Conservation (phyloP, 2,888 invertebrate species). For the Endotricha flammealis region DNA sequence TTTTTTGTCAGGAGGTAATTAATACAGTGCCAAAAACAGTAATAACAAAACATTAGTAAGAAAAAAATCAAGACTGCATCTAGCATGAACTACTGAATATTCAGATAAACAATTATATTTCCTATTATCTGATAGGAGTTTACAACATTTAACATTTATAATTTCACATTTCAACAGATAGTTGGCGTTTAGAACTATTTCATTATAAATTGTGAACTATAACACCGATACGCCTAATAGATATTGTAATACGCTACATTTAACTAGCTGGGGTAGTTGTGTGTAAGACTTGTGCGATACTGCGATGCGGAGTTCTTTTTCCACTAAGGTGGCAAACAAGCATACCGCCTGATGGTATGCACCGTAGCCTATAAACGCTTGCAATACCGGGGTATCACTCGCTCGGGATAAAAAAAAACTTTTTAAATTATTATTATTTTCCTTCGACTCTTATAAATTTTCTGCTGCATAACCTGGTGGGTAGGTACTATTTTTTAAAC, state of each 20-base stretch:
- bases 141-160: slow-evolving; percentile 70
- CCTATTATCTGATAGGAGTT: slow-evolving; percentile 45
- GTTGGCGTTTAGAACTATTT: slow-evolving; percentile 50
- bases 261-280: slow-evolving; percentile 43
- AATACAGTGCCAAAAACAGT: slow-evolving; percentile 78
- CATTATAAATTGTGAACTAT: slow-evolving; percentile 63
- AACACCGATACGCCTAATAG: slow-evolving; percentile 72
- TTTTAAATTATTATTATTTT: too few species aligned
- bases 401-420: too few species aligned
- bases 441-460: too few species aligned
- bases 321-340: too few species aligned
- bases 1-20: slow-evolving; percentile 78
- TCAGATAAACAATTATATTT: slow-evolving; percentile 58
- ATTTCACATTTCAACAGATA: slow-evolving; percentile 69
- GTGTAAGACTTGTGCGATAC: slow-evolving; percentile 22
- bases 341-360: too few species aligned
- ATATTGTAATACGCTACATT: slow-evolving; percentile 55
- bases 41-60: slow-evolving; percentile 77
- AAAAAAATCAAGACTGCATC: slow-evolving; percentile 73
- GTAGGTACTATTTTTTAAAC: too few species aligned
- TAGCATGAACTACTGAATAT: slow-evolving; percentile 72
- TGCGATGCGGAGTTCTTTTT: too few species aligned
- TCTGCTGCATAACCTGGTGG: too few species aligned
- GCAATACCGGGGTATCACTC: too few species aligned
- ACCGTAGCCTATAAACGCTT: too few species aligned